Evolutionary conservation across 2,797 vertebrate genomes (phyloP).

Genomic region (Thalassophryne amazonica): DNA sequence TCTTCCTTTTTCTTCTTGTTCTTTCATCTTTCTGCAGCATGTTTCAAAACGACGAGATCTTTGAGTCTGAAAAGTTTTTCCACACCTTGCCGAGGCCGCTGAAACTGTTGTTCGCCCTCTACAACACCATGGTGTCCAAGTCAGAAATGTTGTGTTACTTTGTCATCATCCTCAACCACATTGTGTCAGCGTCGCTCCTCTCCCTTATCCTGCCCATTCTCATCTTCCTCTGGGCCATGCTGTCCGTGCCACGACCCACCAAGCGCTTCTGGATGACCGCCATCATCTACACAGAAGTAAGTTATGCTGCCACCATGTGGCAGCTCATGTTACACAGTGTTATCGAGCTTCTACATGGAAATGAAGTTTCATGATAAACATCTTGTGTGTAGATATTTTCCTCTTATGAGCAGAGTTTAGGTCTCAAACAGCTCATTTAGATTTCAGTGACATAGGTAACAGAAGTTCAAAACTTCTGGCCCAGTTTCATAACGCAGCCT

Average conservation of each 20-base stretch:
- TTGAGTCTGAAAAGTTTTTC: constrained; percentile 70
- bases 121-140: constrained; percentile 69
- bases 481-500: too few species aligned
- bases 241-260: constrained; percentile 77
- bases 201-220: constrained; percentile 74
- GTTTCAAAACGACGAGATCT: constrained; percentile 71
- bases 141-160: constrained; percentile 81
- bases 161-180: constrained; percentile 79
- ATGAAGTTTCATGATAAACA: too few species aligned
- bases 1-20: background rate
- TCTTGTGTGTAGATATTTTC: too few species aligned
- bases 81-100: constrained; percentile 50
- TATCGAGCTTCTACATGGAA: background rate
- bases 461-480: too few species aligned
- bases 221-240: constrained; percentile 80
- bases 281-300: constrained; percentile 83
- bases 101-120: constrained; percentile 73
- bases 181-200: constrained; percentile 73
- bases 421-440: too few species aligned
- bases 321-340: background rate
- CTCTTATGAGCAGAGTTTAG: too few species aligned
- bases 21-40: constrained; percentile 38
- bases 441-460: too few species aligned
- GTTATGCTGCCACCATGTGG: background rate
- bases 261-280: constrained; percentile 81